Evolutionary conservation across 2,797 vertebrate species (phyloP).

Genomic region (Cossypha heuglini): DNA sequence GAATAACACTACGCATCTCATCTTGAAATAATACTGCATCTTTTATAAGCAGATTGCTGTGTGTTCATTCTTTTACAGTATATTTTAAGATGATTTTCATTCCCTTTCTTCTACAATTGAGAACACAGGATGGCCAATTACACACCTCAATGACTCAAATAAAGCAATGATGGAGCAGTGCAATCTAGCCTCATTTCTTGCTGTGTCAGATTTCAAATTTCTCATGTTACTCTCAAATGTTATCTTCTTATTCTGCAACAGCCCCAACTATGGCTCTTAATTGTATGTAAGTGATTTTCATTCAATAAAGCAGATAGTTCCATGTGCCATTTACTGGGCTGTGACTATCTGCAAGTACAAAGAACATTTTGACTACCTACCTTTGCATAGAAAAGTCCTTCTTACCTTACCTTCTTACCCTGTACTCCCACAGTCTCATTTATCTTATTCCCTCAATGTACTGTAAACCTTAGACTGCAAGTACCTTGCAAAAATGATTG

Average conservation of each 20-base stretch:
- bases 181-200: neutral
- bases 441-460: neutral
- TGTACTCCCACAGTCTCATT: neutral
- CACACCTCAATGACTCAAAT: conserved; percentile 28
- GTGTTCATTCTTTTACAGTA: neutral
- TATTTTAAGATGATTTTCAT: neutral
- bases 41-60: neutral
- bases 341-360: neutral
- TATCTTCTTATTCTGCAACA: neutral
- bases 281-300: neutral
- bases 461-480: neutral
- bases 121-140: neutral
- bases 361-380: neutral
- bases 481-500: neutral
- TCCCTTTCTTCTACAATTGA: neutral
- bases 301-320: neutral
- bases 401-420: neutral
- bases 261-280: neutral
- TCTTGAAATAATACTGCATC: neutral
- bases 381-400: neutral
- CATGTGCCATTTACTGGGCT: neutral
- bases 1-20: neutral
- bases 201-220: conserved; percentile 2
- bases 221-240: neutral
- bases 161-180: neutral